Evolutionary conservation across 2,888 invertebrate genomes (phyloP), one percentile per base, ranked within the genome.

Genomic region (Antheraea assamensis): DNA sequence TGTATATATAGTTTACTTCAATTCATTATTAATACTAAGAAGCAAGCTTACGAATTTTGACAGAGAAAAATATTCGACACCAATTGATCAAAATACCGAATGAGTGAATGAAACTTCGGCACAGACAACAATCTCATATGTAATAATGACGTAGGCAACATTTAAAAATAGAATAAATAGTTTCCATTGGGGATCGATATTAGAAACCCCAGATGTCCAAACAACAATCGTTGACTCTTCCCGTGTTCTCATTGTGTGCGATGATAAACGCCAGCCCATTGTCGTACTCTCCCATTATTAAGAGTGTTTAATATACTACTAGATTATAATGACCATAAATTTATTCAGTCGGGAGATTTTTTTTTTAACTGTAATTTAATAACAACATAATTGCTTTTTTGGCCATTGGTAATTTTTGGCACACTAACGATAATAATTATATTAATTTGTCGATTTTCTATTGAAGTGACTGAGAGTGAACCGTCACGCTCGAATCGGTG

Each of bases 141-240:
- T 83, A 85, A n/a, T n/a, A n/a, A 84, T 89, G 88, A 90, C 83
- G 80, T 78, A 77, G 88, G 87, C 78, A 84, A 84, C 85, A 71
- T 82, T 85, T 80, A 76, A 83, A 87, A 87, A 82, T 80, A 78
- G 81, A 80, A 83, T 78, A 85, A 86, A 84, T 85, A 82, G 83
- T 84, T 84, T 85, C 79, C 86, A 81, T 82, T 78, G 82, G 80
- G 82, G 83, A 74, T 82, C 82, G 84, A 85, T 88, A 85, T 87
- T 82, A 82, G 85, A 85, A 87, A 88, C 89, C 92, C 92, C 93
- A 94, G 92, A 94, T 94, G 94, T 92, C 92, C 87, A 91, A 91
- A 92, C 90, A 92, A 89, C 87, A 90, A 90, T 86, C 84, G 91
- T 78, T 80, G 84, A 85, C 83, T 86, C 80, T 81, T 78, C 81